These are phyloP conservation scores for Salarias fasciatus DNA, from an alignment of 2,797 vertebrate species.

Conservation along the genomic window DNA sequence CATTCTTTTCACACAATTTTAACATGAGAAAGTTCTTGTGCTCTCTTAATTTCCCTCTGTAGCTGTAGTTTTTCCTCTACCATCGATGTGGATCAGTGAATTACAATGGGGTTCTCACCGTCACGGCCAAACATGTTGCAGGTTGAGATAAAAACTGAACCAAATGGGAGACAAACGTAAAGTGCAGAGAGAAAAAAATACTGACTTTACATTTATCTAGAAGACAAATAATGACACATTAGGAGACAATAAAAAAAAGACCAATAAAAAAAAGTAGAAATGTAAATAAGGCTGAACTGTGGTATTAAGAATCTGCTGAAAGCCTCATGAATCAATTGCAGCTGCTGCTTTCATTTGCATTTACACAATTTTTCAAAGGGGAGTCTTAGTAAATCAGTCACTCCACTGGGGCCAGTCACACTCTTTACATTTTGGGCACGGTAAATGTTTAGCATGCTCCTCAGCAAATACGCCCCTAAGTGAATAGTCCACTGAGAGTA, in stretches of 20 bases:
- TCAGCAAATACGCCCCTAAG: constrained; percentile 43
- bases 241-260: constrained; percentile 10
- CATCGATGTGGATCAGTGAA: neutral
- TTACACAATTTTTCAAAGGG: constrained; percentile 18
- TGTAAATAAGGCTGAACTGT: constrained; percentile 3
- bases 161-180: constrained; percentile 1
- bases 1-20: neutral
- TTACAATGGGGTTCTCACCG: constrained; percentile 6
- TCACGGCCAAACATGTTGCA: neutral
- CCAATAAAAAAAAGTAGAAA: constrained; percentile 16
- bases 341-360: constrained; percentile 23
- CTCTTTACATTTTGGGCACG: constrained; percentile 37
- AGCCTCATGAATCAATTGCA: constrained; percentile 17
- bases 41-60: neutral
- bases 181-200: too few species aligned
- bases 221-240: neutral
- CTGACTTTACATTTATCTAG: too few species aligned
- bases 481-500: constrained; percentile 40
- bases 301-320: constrained; percentile 22
- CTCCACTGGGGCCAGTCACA: constrained; percentile 32
- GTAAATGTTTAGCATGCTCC: constrained; percentile 48
- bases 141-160: constrained; percentile 6
- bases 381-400: constrained; percentile 37
- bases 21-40: neutral
- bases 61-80: constrained; percentile 7